phyloP scores from a whole-genome alignment of 2,113 vertebrate species.

The Amphiprion ocellaris region DNA sequence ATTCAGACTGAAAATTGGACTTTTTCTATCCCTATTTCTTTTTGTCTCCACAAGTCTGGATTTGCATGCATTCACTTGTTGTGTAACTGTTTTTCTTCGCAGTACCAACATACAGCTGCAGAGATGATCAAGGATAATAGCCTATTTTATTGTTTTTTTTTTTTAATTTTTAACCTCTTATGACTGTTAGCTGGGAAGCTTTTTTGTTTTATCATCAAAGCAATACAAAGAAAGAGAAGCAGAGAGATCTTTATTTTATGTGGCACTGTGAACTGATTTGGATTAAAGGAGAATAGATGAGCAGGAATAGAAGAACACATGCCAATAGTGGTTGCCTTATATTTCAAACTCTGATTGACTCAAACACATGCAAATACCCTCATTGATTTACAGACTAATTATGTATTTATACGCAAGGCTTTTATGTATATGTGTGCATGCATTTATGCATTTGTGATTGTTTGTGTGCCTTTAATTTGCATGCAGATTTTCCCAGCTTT shows the following conservation, averaged over 20 bases:
- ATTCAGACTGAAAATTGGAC: not conserved
- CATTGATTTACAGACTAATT: conserved; percentile 21
- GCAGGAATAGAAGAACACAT: not conserved
- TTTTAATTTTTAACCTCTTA: too few relatives aligned
- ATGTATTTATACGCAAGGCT: conserved; percentile 17
- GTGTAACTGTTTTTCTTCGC: too few relatives aligned
- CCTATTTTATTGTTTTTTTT: not conserved
- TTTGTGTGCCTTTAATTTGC: conserved; percentile 60
- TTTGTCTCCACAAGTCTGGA: not conserved
- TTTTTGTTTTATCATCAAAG: too few relatives aligned
- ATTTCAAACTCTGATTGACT: conserved; percentile 29
- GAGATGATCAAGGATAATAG: not conserved
- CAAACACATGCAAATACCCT: conserved; percentile 11
- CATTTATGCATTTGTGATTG: conserved; percentile 26
- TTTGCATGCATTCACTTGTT: not conserved
- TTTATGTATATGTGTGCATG: conserved; percentile 10
- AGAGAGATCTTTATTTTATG: not conserved
- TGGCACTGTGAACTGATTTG: not conserved
- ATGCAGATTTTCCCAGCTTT: conserved; percentile 51
- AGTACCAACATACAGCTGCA: not conserved
- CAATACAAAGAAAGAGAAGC: too few relatives aligned
- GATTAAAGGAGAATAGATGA: not conserved
- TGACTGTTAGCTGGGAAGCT: too few relatives aligned
- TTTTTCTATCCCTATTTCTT: not conserved
- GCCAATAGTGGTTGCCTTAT: not conserved